phyloP scores from a whole-genome alignment of 2,888 invertebrate genomes.

The Imbricaverruca yamaguchii region DNA sequence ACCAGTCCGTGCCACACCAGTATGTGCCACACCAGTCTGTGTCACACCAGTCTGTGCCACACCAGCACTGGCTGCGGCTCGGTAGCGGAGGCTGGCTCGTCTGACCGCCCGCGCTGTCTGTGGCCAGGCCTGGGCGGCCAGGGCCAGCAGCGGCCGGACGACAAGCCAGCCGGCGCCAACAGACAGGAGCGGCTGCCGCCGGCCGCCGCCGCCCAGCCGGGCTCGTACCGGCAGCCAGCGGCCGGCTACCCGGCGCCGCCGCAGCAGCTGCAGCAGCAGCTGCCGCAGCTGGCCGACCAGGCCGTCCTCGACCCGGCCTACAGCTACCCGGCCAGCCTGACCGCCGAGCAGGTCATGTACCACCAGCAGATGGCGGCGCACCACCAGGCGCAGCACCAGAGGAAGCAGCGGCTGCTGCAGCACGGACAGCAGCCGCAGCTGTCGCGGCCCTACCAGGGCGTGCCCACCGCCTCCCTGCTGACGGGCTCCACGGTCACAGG shows the following conservation, averaged over 20 bases:
- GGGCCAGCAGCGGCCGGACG: not conserved
- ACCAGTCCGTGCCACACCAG: not conserved
- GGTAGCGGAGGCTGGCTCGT: no score
- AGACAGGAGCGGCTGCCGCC: no score
- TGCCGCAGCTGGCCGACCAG: not conserved
- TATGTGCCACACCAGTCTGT: no score
- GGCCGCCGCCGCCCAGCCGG: no score
- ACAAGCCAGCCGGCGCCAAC: not conserved
- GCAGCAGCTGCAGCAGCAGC: not conserved
- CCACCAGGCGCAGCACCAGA: constrained; percentile 14
- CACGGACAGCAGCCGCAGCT: not conserved
- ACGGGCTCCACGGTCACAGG: not conserved
- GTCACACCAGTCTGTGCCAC: no score
- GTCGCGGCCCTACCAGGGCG: not conserved
- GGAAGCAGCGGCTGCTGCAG: constrained; percentile 15
- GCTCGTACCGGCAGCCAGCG: not conserved
- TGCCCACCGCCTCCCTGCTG: constrained; percentile 11
- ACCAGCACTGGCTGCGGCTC: not conserved
- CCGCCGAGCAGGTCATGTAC: constrained; percentile 4
- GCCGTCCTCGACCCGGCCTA: not conserved
- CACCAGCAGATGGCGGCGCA: constrained; percentile 16
- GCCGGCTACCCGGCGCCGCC: not conserved
- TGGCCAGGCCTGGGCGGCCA: not conserved
- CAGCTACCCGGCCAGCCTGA: not conserved
- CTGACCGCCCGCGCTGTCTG: no score